These are phyloP conservation scores for Norana najaformis DNA, from an alignment of 2,888 invertebrate species.

Conservation along the genomic window DNA sequence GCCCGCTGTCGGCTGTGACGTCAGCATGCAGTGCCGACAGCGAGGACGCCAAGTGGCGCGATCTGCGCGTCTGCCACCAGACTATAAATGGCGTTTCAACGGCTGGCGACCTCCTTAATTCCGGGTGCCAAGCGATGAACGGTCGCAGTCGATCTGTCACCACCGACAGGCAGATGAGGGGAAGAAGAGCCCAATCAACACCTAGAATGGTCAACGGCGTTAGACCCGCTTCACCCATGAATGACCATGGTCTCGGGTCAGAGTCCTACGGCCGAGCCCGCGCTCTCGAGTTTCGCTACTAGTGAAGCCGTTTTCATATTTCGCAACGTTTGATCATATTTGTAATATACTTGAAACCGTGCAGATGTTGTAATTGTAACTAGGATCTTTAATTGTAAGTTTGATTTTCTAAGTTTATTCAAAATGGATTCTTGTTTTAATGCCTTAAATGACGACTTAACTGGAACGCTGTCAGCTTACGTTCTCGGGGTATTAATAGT, in stretches of 20 bases:
- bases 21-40: background rate
- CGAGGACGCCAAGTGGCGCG: background rate
- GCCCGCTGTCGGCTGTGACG: no score
- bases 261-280: background rate
- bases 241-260: background rate
- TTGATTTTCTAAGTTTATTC: background rate
- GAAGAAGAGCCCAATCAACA: background rate
- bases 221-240: background rate
- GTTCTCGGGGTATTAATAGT: no score
- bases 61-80: background rate
- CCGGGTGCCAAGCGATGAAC: background rate
- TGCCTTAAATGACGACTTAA: background rate
- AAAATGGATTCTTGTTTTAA: background rate
- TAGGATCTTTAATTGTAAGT: background rate
- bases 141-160: background rate
- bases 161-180: background rate
- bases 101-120: background rate
- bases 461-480: background rate
- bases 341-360: background rate
- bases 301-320: background rate
- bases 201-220: background rate
- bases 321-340: no score
- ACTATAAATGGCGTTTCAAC: background rate
- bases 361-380: background rate
- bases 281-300: background rate